Base-by-base conservation (phyloP, 2,113 vertebrate genomes). In the Tympanuchus pallidicinctus region DNA sequence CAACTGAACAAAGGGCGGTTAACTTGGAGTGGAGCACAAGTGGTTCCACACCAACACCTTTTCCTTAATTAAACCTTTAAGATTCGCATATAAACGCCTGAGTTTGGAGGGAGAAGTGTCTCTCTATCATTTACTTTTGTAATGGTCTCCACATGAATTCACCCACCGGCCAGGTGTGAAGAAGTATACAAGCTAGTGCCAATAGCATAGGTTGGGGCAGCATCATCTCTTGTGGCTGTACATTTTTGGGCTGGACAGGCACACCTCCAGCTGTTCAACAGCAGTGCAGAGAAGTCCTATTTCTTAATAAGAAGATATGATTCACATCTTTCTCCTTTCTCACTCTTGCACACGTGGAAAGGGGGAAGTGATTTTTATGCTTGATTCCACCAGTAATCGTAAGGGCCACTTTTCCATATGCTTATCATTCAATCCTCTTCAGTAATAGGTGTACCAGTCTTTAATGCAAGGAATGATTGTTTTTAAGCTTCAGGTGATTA, bases 191-290 rank as follows among this genome's bases (percentile, higher is more conserved):
- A 57, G 28, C 77, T 36, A 3, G 12, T 6, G 11, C 1, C 56
- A 30, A 18, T 47, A 0, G 0, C 16, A 1, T 10, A 14, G 19
- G n/a, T 4, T 10, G 43, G 27, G 19, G 21, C 14, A 32, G 32
- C 43, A 36, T 50, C 92, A 32, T 30, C 60, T 86, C 36, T 43
- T 73, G n/a, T 50, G 54, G 19, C 50, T 10, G 2, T 15, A 17
- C 24, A 4, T 12, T 10, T 30, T 60, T 36, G 1, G 3, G 11
- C 36, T 2, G 0, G 30, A 76, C 15, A 36, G 40, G 36, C 10
- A 6, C n/a, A 8, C 25, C 45, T 69, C 5, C 34, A 60, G 0
- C 12, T 25, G 3, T 5, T 8, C 54, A 67, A 25, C 24, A 30
- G 11, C 43, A 74, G 28, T 32, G 48, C 82, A 42, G 20, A 27